Percentiles rank a stretch among this genome's conserved stretches.
Conservation (phyloP, 2,888 invertebrate species). For the Cephus rjabovi region DNA sequence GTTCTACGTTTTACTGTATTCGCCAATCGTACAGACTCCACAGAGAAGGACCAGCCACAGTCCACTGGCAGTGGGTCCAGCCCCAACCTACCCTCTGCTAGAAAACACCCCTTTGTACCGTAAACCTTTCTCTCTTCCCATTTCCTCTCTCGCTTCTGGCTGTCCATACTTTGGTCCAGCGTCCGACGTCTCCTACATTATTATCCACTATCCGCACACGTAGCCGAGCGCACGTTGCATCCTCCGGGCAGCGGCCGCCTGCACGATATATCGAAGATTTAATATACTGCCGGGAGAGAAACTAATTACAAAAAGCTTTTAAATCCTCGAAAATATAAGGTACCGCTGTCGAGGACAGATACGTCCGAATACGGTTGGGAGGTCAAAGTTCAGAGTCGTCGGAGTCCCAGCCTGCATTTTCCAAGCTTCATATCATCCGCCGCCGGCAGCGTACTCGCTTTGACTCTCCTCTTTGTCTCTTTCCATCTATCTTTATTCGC, state of each 20-base stretch:
- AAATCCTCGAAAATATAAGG: constrained; percentile 17
- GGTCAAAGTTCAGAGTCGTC: not conserved
- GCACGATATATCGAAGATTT: constrained; percentile 14
- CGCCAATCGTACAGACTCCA: constrained; percentile 5
- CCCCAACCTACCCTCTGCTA: not conserved
- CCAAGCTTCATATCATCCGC: not conserved
- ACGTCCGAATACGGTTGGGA: not conserved
- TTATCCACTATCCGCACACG: constrained; percentile 5
- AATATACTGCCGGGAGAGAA: constrained; percentile 16
- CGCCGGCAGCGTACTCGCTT: not conserved
- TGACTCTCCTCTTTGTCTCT: not conserved
- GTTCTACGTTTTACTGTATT: constrained; percentile 1
- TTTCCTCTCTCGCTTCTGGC: not conserved
- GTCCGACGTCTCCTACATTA: constrained; percentile 6
- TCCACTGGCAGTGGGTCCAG: not conserved
- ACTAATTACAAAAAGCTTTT: constrained; percentile 34
- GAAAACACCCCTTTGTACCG: not conserved
- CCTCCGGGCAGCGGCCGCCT: not conserved
- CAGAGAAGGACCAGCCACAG: no score
- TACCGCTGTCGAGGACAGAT: not conserved
- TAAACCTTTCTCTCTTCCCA: constrained; percentile 1
- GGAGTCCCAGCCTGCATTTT: not conserved
- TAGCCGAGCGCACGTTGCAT: not conserved
- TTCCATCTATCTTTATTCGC: not conserved
- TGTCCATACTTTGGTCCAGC: constrained; percentile 12